Percentiles rank a stretch among this genome's conserved stretches.
These are phyloP conservation scores for Mustela erminea DNA, from an alignment of 2,797 vertebrate genomes.

Conservation along the genomic window DNA sequence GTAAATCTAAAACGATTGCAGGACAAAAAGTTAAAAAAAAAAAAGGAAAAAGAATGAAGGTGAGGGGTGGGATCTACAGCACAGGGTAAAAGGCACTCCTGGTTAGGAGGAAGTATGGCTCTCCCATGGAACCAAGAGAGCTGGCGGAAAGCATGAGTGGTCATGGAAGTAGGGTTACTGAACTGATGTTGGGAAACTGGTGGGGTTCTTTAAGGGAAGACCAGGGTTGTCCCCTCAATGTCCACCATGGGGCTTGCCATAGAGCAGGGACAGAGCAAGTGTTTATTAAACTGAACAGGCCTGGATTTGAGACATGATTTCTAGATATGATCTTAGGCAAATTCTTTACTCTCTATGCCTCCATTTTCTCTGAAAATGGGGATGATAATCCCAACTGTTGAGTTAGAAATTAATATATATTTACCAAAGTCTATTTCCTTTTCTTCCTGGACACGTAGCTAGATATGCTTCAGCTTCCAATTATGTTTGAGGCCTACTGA, in stretches of 20 bases:
- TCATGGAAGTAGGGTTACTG: not conserved
- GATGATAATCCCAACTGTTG: not conserved
- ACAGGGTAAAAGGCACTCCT: not conserved
- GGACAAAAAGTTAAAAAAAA: not conserved
- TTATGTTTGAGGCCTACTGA: not conserved
- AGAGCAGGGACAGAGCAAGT: not conserved
- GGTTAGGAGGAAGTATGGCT: not conserved
- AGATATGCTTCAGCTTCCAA: not conserved
- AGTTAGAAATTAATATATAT: conserved; percentile 34
- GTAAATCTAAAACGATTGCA: not conserved
- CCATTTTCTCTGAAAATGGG: conserved; percentile 29
- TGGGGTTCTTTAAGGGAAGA: not conserved
- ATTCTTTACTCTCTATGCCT: not conserved
- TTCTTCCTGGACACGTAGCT: conserved; percentile 15
- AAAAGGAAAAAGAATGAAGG: not conserved
- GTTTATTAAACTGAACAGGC: not conserved
- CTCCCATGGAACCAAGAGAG: not conserved
- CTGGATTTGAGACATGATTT: not conserved
- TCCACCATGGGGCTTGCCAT: not conserved
- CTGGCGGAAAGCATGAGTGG: not conserved
- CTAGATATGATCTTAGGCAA: not conserved
- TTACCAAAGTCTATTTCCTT: conserved; percentile 27
- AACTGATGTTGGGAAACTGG: not conserved
- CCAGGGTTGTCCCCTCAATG: not conserved
- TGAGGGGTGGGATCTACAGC: not conserved